Conservation (phyloP, 1,140 invertebrate species). For the Manduca sexta region DNA sequence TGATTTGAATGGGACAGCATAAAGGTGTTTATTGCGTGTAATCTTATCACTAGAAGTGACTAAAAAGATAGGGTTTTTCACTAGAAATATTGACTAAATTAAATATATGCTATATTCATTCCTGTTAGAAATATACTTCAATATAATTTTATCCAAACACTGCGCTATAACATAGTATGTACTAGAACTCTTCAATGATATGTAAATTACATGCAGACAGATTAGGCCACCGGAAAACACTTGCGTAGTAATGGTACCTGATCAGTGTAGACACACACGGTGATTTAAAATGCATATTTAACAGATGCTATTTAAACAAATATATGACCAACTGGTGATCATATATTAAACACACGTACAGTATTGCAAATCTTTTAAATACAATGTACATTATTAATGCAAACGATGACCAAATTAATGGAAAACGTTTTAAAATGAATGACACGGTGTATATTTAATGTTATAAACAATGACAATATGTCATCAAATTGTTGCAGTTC, state of each 20-base stretch:
- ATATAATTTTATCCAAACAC: too few species aligned
- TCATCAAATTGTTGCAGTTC: too few species aligned
- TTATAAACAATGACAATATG: background rate
- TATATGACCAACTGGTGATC: background rate
- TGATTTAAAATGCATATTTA: background rate
- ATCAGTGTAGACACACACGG: background rate
- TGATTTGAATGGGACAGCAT: too few species aligned
- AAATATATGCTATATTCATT: too few species aligned
- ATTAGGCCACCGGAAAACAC: background rate
- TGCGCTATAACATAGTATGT: too few species aligned
- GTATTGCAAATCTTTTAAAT: conserved; percentile 5
- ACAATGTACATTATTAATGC: conserved; percentile 1
- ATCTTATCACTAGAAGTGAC: too few species aligned
- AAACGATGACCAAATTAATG: conserved; percentile 4
- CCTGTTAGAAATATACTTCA: too few species aligned
- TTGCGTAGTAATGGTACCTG: too few species aligned
- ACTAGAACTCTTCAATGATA: too few species aligned
- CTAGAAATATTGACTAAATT: too few species aligned
- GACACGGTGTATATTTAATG: background rate
- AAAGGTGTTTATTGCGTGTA: too few species aligned
- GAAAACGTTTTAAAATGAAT: background rate
- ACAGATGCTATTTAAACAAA: background rate
- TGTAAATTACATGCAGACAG: background rate
- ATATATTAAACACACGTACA: conserved; percentile 2
- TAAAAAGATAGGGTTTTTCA: too few species aligned